phyloP scores from a whole-genome alignment of 2,888 invertebrate genomes.

The Lasioglossum villosulum region DNA sequence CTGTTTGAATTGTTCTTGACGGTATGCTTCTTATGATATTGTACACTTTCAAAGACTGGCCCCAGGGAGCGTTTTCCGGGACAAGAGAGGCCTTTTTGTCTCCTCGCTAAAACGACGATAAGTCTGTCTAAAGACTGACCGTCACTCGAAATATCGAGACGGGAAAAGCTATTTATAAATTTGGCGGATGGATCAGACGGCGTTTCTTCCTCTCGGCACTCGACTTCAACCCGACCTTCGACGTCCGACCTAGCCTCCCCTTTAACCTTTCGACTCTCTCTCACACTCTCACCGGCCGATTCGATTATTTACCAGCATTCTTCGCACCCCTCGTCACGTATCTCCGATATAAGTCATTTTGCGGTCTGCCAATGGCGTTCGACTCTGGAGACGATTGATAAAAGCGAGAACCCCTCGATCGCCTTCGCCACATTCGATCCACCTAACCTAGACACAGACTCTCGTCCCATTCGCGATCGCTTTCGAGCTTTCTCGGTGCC shows the following conservation, averaged over 20 bases:
- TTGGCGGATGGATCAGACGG: constrained; percentile 26
- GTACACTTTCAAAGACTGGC: background rate
- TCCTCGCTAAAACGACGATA: too few relatives aligned
- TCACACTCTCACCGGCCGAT: constrained; percentile 6
- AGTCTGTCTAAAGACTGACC: background rate
- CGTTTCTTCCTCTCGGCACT: constrained; percentile 18
- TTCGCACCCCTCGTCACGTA: constrained; percentile 31
- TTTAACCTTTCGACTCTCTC: constrained; percentile 53
- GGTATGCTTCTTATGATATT: too few relatives aligned
- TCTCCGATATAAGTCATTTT: constrained; percentile 17
- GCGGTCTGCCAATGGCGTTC: constrained; percentile 10
- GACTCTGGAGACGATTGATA: constrained; percentile 13
- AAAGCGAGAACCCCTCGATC: background rate
- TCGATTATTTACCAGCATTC: constrained; percentile 52
- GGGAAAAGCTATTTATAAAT: constrained; percentile 31
- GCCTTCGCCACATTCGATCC: background rate
- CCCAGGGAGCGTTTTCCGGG: background rate
- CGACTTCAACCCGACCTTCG: constrained; percentile 45
- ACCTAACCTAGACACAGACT: background rate
- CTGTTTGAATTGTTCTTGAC: too few relatives aligned
- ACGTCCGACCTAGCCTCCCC: constrained; percentile 52
- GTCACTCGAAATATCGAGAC: background rate
- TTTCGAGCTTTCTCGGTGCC: background rate
- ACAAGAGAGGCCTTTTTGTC: background rate
- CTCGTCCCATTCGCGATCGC: background rate